Evolutionary conservation across 2,888 invertebrate genomes (phyloP).

Genomic region (Cybosia mesomella): DNA sequence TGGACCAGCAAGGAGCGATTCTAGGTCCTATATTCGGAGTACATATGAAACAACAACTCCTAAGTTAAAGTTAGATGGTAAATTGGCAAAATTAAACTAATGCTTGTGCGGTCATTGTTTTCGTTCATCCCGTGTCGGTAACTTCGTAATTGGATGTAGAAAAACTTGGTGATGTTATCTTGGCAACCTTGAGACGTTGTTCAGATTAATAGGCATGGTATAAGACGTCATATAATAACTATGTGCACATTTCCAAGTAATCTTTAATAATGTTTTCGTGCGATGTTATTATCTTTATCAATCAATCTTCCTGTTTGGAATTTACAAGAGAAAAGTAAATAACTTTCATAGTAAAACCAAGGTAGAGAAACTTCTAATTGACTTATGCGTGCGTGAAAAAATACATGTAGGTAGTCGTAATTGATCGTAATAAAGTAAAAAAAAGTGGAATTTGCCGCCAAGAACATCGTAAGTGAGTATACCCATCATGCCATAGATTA

Average conservation of each 20-base stretch:
- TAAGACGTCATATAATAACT: slow-evolving; percentile 51
- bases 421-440: too few relatives aligned
- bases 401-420: too few relatives aligned
- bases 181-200: slow-evolving; percentile 66
- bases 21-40: slow-evolving; percentile 53
- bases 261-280: slow-evolving; percentile 31
- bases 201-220: slow-evolving; percentile 53
- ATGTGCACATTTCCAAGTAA: slow-evolving; percentile 50
- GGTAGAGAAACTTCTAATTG: too few relatives aligned
- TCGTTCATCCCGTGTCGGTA: slow-evolving; percentile 69
- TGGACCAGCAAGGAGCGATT: slow-evolving; percentile 59
- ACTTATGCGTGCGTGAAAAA: too few relatives aligned
- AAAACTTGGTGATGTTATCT: slow-evolving; percentile 70
- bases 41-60: slow-evolving; percentile 69
- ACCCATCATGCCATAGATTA: too few relatives aligned
- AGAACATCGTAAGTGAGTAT: too few relatives aligned
- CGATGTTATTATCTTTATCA: slow-evolving; percentile 21
- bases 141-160: slow-evolving; percentile 47
- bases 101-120: slow-evolving; percentile 68
- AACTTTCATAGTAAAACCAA: too few relatives aligned
- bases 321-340: not conserved
- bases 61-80: slow-evolving; percentile 80
- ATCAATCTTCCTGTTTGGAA: slow-evolving; percentile 22
- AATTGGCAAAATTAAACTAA: slow-evolving; percentile 84
- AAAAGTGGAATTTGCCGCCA: too few relatives aligned